A percentile compares a stretch with the other conserved stretches of the same genome.
phyloP scores from a whole-genome alignment of 2,888 invertebrate species.

The Ernsta delagoae region DNA sequence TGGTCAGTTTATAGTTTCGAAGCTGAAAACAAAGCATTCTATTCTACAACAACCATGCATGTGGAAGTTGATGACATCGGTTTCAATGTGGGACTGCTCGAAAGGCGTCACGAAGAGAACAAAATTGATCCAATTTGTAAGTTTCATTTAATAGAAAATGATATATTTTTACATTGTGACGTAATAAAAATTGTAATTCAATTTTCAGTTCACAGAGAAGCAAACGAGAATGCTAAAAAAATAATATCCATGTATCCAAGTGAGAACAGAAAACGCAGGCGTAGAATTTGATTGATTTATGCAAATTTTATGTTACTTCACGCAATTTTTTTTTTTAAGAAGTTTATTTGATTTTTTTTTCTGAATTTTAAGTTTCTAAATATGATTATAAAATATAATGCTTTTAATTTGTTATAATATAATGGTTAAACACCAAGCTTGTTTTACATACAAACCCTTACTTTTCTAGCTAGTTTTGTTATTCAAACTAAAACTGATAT shows the following conservation, averaged over 20 bases:
- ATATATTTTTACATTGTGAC: background rate
- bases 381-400: background rate
- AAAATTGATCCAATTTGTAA: constrained; percentile 56
- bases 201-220: constrained; percentile 60
- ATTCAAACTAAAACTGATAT: too few relatives aligned
- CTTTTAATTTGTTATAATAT: background rate
- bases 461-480: too few relatives aligned
- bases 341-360: background rate
- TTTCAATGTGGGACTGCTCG: constrained; percentile 47
- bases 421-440: background rate
- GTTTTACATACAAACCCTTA: background rate
- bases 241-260: constrained; percentile 58
- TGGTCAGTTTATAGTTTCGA: constrained; percentile 8
- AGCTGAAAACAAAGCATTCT: constrained; percentile 58
- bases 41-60: constrained; percentile 48
- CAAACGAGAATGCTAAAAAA: constrained; percentile 49
- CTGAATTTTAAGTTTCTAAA: background rate
- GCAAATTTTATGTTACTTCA: too few relatives aligned
- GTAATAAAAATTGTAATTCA: background rate
- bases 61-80: constrained; percentile 53
- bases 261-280: constrained; percentile 53
- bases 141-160: constrained; percentile 40
- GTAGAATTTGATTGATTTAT: constrained; percentile 16
- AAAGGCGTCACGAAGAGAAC: constrained; percentile 28
- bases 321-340: background rate